These are phyloP conservation scores for Psammodynastes pulverulentus DNA, from an alignment of 2,113 vertebrate genomes.

Conservation along the genomic window DNA sequence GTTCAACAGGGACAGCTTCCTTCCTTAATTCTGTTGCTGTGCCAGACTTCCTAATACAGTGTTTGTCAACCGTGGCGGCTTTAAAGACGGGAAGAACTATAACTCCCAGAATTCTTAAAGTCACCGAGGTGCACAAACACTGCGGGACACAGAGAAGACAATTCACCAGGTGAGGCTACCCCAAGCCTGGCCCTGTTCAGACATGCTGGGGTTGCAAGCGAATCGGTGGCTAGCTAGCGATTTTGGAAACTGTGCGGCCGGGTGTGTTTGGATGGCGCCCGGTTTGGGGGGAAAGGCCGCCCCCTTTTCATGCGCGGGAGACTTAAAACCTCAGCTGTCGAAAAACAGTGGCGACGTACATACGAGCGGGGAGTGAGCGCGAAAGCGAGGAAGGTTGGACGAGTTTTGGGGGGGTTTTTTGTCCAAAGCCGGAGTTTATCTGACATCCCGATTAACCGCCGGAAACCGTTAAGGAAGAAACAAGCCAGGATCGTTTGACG, in stretches of 20 bases:
- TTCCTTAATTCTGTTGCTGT: no score
- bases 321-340: not conserved
- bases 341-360: accelerated
- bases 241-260: not conserved
- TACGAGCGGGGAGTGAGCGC: not conserved
- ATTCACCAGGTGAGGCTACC: not conserved
- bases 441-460: slow-evolving; percentile 11
- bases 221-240: not conserved
- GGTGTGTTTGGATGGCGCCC: not conserved
- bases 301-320: not conserved
- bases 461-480: not conserved
- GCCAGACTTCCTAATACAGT: not conserved
- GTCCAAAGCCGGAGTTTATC: not conserved
- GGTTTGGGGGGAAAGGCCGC: not conserved
- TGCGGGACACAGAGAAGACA: not conserved
- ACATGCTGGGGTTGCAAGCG: not conserved
- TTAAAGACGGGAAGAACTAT: not conserved
- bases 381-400: slow-evolving; percentile 4
- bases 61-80: not conserved
- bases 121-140: not conserved
- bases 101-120: not conserved
- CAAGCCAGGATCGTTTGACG: no score
- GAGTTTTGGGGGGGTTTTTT: no score
- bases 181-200: not conserved
- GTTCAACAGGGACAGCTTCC: not conserved